A percentile compares a stretch with the other conserved stretches of the same genome.
These are phyloP conservation scores for Leucophora obtusa DNA, from an alignment of 2,888 invertebrate species.

Conservation along the genomic window DNA sequence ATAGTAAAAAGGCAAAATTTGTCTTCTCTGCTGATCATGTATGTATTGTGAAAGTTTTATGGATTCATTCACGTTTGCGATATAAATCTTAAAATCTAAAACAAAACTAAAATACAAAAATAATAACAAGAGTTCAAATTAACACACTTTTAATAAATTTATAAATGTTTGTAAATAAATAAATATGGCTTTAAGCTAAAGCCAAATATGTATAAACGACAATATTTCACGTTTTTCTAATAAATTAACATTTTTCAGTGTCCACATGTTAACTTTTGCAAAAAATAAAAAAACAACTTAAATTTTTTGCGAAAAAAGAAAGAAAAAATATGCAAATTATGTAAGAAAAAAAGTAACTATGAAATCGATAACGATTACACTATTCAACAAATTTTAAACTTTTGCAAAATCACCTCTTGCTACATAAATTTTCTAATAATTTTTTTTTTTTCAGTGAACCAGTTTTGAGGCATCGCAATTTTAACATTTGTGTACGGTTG, in stretches of 20 bases:
- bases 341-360: neutral
- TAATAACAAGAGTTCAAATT: slow-evolving; percentile 1
- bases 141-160: slow-evolving; percentile 24
- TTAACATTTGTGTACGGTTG: too few species aligned
- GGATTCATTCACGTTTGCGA: slow-evolving; percentile 23
- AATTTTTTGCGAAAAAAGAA: slow-evolving; percentile 8
- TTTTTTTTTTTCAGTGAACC: too few species aligned
- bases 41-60: neutral
- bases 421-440: too few species aligned
- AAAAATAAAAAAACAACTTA: neutral
- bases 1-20: too few species aligned
- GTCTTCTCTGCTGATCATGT: too few species aligned
- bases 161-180: neutral
- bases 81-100: slow-evolving; percentile 10
- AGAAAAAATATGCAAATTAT: slow-evolving; percentile 25
- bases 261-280: slow-evolving; percentile 16
- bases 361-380: neutral
- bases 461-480: too few species aligned
- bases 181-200: neutral
- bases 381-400: too few species aligned
- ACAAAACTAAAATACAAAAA: neutral
- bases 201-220: neutral
- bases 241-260: slow-evolving; percentile 6
- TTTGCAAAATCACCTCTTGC: too few species aligned
- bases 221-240: slow-evolving; percentile 49